These are phyloP conservation scores for Calameuta pallipes DNA, from an alignment of 2,888 invertebrate species.

Conservation along the genomic window DNA sequence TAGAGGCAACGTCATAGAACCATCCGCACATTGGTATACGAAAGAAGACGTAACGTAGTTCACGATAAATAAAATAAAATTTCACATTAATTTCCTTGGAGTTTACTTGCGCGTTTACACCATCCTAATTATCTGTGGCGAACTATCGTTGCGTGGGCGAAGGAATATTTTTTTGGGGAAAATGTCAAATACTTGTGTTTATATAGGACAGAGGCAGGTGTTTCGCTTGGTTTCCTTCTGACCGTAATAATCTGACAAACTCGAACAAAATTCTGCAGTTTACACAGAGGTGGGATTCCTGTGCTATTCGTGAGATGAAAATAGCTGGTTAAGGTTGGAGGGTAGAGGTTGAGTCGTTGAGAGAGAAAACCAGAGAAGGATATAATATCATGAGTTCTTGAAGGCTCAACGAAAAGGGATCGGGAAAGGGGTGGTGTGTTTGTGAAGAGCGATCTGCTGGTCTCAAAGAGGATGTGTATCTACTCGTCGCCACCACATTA, in stretches of 20 bases:
- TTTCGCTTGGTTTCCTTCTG: conserved; percentile 19
- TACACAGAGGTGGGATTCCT: not conserved
- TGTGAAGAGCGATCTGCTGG: not conserved
- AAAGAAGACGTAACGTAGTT: not conserved
- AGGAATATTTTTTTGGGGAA: not conserved
- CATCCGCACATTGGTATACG: not conserved
- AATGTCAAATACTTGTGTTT: not conserved
- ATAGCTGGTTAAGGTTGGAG: conserved; percentile 1
- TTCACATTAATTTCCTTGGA: not conserved
- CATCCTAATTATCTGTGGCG: too few relatives aligned
- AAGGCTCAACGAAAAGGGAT: not conserved
- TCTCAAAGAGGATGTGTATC: conserved; percentile 11
- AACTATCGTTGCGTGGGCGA: not conserved
- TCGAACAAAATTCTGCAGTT: conserved; percentile 27
- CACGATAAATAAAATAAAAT: not conserved
- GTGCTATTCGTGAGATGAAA: conserved; percentile 4
- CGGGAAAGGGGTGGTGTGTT: not conserved
- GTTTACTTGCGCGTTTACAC: not conserved
- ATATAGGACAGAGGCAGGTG: not conserved
- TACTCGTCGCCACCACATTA: conserved; percentile 31
- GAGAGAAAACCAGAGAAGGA: not conserved
- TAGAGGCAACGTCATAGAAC: not conserved
- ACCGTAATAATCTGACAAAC: conserved; percentile 36
- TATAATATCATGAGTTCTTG: conserved; percentile 29
- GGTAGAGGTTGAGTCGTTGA: not conserved